Percentiles rank a stretch among this genome's conserved stretches.
These are phyloP conservation scores for Aleiodes alternator DNA, from an alignment of 2,888 invertebrate genomes.

Conservation along the genomic window DNA sequence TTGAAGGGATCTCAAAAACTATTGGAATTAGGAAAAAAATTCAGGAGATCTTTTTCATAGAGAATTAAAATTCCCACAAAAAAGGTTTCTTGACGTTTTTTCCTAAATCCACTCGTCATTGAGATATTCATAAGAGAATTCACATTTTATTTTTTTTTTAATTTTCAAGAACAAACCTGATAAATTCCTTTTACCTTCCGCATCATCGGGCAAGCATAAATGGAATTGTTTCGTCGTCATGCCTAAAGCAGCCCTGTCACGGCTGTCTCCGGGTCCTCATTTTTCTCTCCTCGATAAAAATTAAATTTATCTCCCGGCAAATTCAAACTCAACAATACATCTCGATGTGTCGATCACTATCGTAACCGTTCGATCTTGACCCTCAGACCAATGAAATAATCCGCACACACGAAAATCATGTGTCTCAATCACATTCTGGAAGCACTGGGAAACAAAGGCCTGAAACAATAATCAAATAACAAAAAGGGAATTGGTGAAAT, in stretches of 20 bases:
- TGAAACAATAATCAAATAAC: too few relatives aligned
- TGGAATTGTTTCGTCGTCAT: constrained; percentile 68
- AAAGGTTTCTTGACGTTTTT: too few relatives aligned
- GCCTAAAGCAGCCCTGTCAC: constrained; percentile 66
- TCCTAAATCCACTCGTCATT: too few relatives aligned
- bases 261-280: constrained; percentile 58
- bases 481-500: too few relatives aligned
- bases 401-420: neutral
- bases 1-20: too few relatives aligned
- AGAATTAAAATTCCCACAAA: too few relatives aligned
- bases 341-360: constrained; percentile 11
- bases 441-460: too few relatives aligned
- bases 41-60: too few relatives aligned
- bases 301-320: constrained; percentile 63
- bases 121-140: too few relatives aligned
- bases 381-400: neutral
- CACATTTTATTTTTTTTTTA: too few relatives aligned
- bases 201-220: constrained; percentile 44
- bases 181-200: constrained; percentile 10
- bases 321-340: constrained; percentile 16
- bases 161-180: neutral
- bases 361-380: constrained; percentile 1
- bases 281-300: constrained; percentile 60
- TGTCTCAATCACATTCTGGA: neutral
- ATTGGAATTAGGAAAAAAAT: too few relatives aligned